Evolutionary conservation across 2,113 vertebrate genomes (phyloP).

Genomic region (Macaca fascicularis): T2T-MFA8v1.1 NC_088388.1:14793001-14793500

Average conservation of each 20-base stretch:
- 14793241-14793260: neutral
- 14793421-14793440: constrained; percentile 19
- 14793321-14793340: neutral
- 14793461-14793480: constrained; percentile 54
- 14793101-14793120: neutral
- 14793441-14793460: constrained; percentile 51
- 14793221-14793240: neutral
- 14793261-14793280: neutral
- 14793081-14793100: neutral
- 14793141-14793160: neutral
- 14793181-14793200: constrained; percentile 44
- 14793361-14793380: constrained; percentile 24
- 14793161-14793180: neutral
- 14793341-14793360: neutral
- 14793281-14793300: constrained; percentile 70
- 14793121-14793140: neutral
- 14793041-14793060: neutral
- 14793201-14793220: neutral
- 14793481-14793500: constrained; percentile 64
- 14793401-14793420: neutral
- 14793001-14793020: neutral
- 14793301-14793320: neutral
- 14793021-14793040: neutral
- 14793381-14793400: constrained; percentile 43
- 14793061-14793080: neutral